Evolutionary conservation across 1,140 invertebrate species (phyloP), one percentile per base, ranked within the genome.

Genomic region (Homarus americanus): DNA sequence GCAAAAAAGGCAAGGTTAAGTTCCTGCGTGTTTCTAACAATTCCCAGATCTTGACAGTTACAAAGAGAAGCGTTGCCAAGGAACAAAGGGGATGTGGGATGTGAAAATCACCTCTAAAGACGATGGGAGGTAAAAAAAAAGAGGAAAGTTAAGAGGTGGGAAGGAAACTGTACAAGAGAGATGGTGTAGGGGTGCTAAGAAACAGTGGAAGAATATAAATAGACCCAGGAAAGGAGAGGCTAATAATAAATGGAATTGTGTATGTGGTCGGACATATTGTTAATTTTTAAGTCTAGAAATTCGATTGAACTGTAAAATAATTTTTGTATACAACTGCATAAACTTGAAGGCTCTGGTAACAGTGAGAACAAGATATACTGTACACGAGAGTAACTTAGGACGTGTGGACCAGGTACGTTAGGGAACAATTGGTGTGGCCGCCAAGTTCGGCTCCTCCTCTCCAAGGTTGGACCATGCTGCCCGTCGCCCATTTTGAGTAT

Each of bases 391-490:
- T 58, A 58, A 58, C 53, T 20, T 69, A 69, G 63, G 63, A 28
- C n/a, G n/a, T 3, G 63, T 24, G n/a, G 63, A 32, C n/a, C 28
- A 69, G 63, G 63, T 69, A 69, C n/a, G 63, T 69, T 28, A 28
- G 28, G 63, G 63, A 69, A 69, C 63, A 69, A 69, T 69, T n/a
- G 63, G n/a, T 28, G 63, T 28, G 63, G n/a, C 63, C 63, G 63
- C 63, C 63, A 69, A 69, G n/a, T 12, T 69, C 15, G n/a, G 28
- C 63, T 20, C 63, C 63, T 0, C 63, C 63, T 69, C 63, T 69
- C 63, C 63, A 69, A 69, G 63, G 63, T 69, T 69, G 63, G 63
- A 69, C 63, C 63, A 69, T n/a, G 63, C 63, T 69, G 63, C 63
- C 24, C 63, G 63, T 69, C 63, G n/a, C 63, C 63, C 63, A 69